These are phyloP conservation scores for Nomada goodeniana DNA, from an alignment of 2,888 invertebrate genomes.

Conservation along the genomic window DNA sequence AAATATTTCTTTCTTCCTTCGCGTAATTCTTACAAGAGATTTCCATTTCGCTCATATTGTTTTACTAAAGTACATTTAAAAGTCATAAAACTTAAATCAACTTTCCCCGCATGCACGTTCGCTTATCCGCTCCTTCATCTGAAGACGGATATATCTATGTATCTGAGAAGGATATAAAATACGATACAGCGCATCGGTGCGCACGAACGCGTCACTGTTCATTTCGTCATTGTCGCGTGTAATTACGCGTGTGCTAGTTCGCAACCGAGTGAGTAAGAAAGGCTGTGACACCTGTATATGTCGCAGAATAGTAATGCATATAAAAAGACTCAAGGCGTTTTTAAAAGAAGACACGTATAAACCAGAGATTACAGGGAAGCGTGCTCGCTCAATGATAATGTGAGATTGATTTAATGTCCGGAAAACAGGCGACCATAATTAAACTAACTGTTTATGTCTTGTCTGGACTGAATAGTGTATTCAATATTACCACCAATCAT, in stretches of 20 bases:
- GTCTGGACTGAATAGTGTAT: neutral
- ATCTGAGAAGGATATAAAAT: slow-evolving; percentile 30
- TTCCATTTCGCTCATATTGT: too few species aligned
- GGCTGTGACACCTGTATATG: slow-evolving; percentile 64
- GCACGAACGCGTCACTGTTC: slow-evolving; percentile 39
- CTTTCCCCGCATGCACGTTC: slow-evolving; percentile 11
- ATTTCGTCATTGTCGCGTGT: slow-evolving; percentile 66
- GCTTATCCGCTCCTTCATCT: slow-evolving; percentile 40
- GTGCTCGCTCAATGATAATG: slow-evolving; percentile 24
- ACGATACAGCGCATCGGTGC: neutral
- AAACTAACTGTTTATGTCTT: too few species aligned
- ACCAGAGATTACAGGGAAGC: slow-evolving; percentile 16
- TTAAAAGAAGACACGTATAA: slow-evolving; percentile 5
- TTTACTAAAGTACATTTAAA: neutral
- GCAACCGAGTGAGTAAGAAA: slow-evolving; percentile 38
- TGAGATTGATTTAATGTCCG: slow-evolving; percentile 19
- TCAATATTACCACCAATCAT: slow-evolving; percentile 5
- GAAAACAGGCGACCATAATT: slow-evolving; percentile 9
- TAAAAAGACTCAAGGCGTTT: slow-evolving; percentile 29
- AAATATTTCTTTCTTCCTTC: neutral
- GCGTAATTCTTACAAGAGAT: too few species aligned
- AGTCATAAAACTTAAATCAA: slow-evolving; percentile 11
- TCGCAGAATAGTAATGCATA: slow-evolving; percentile 29
- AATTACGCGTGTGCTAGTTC: slow-evolving; percentile 50
- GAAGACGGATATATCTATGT: neutral